A percentile compares a stretch with the other conserved stretches of the same genome.
Evolutionary conservation across 2,888 invertebrate genomes (phyloP).

Genomic region (Lasioglossum leucozonium): DNA sequence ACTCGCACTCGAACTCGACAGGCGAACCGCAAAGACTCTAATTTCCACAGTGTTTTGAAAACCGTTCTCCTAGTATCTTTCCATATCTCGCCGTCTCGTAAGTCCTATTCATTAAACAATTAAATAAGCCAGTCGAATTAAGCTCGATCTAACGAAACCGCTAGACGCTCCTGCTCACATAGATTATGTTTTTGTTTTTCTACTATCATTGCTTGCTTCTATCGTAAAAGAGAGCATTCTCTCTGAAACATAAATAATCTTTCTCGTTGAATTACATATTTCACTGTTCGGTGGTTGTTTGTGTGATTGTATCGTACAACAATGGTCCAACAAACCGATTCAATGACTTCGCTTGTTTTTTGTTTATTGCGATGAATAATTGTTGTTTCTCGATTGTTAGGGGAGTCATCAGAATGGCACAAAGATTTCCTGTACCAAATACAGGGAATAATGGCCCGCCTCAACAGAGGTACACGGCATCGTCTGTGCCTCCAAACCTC

Average conservation of each 20-base stretch:
- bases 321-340: background rate
- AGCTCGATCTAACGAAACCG: background rate
- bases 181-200: slow-evolving; percentile 62
- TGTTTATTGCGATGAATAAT: slow-evolving; percentile 13
- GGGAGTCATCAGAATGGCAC: slow-evolving; percentile 84
- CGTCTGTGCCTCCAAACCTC: slow-evolving; percentile 86
- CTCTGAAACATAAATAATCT: background rate
- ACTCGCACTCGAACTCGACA: slow-evolving; percentile 8
- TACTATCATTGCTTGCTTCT: background rate
- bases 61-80: background rate
- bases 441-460: slow-evolving; percentile 86
- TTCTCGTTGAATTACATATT: background rate
- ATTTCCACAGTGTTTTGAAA: slow-evolving; percentile 9
- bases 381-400: slow-evolving; percentile 19
- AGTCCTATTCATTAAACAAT: background rate
- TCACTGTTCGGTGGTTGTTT: background rate
- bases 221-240: background rate
- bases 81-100: background rate
- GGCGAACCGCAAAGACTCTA: background rate
- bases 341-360: background rate
- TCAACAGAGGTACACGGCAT: slow-evolving; percentile 87
- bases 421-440: slow-evolving; percentile 86
- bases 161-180: background rate
- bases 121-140: background rate
- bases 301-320: background rate